These are phyloP conservation scores for Hermodice carunculata DNA, from an alignment of 2,888 invertebrate species.

Conservation along the genomic window DNA sequence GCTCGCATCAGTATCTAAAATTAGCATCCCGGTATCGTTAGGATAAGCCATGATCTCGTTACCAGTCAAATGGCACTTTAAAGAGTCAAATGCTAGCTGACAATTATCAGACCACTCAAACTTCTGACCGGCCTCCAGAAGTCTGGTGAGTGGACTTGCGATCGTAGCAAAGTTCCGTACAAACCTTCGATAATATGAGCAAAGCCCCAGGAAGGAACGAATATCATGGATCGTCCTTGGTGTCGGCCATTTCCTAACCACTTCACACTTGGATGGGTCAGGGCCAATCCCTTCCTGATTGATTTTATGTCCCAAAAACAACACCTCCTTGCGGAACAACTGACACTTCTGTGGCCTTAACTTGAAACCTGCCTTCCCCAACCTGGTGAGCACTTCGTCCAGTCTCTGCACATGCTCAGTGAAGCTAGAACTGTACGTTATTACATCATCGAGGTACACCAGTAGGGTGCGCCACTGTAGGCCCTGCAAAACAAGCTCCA, in stretches of 20 bases:
- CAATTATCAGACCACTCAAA: constrained; percentile 34
- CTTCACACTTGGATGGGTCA: neutral
- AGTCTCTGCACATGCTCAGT: constrained; percentile 15
- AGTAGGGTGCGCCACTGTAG: constrained; percentile 9
- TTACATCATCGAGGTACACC: constrained; percentile 31
- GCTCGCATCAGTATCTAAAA: constrained; percentile 34
- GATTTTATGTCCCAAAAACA: constrained; percentile 7
- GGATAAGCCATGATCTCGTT: constrained; percentile 33
- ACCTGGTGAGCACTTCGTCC: constrained; percentile 8
- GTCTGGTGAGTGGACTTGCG: constrained; percentile 21
- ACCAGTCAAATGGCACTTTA: constrained; percentile 25
- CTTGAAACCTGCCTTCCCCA: constrained; percentile 2
- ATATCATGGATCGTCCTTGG: neutral
- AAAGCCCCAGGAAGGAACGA: neutral
- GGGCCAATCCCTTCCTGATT: neutral
- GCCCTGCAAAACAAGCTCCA: constrained; percentile 12
- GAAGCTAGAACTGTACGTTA: neutral
- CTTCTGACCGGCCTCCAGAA: constrained; percentile 19
- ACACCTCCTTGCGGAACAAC: neutral
- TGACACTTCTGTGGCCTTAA: neutral
- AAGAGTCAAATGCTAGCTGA: constrained; percentile 27
- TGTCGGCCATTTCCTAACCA: neutral
- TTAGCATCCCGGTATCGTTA: constrained; percentile 15
- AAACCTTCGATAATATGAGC: constrained; percentile 20
- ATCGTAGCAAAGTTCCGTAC: constrained; percentile 20